Percentiles rank a stretch among this genome's conserved stretches.
Conservation (phyloP, 2,113 vertebrate genomes). For the Hippocampus zosterae region DNA sequence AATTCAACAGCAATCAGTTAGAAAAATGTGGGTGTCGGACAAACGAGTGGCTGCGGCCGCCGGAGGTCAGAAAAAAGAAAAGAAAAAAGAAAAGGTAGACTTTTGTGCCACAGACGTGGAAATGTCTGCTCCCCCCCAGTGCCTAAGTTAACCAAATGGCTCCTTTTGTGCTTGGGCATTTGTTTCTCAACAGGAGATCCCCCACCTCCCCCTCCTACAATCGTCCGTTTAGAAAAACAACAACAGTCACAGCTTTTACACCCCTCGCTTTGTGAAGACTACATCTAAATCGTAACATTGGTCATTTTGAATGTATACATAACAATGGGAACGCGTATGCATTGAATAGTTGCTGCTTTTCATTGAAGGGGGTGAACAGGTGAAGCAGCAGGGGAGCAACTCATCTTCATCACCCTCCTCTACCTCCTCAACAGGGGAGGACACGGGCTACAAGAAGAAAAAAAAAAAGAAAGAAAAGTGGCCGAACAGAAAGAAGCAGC, state of each 20-base stretch:
- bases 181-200: background rate
- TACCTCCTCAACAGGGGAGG: background rate
- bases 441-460: background rate
- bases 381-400: background rate
- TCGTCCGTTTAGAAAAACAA: background rate
- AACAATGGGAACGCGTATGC: background rate
- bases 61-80: too few species aligned
- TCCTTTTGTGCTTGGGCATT: background rate
- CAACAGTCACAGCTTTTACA: background rate
- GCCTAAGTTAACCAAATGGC: background rate
- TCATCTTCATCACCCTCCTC: slow-evolving; percentile 2
- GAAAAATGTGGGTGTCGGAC: background rate
- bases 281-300: background rate
- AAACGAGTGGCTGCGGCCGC: background rate
- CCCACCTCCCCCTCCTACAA: background rate
- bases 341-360: background rate
- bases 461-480: background rate
- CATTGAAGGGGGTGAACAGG: background rate
- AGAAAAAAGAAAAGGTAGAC: background rate
- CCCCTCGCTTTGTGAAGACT: background rate
- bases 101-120: background rate
- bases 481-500: background rate
- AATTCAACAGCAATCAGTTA: background rate
- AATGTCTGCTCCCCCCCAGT: background rate
- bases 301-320: background rate